Conservation (phyloP, 92 coral and sea anemone species). For the Metridium senile region DNA sequence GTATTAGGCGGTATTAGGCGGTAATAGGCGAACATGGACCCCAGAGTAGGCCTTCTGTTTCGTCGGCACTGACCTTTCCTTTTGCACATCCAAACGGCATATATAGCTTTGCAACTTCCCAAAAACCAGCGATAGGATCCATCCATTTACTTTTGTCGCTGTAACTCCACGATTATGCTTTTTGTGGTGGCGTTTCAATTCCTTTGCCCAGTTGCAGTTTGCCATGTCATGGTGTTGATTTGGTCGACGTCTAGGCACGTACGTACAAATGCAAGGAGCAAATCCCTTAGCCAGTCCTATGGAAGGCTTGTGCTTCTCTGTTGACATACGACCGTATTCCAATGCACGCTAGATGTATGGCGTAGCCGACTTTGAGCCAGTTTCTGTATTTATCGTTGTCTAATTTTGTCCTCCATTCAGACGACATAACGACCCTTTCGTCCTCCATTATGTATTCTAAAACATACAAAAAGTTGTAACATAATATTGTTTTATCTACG, state of each 20-base stretch:
- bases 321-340: constrained; percentile 66
- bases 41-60: too few species aligned
- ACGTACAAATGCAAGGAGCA: constrained; percentile 50
- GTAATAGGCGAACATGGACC: too few species aligned
- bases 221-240: constrained; percentile 54
- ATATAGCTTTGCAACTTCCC: constrained; percentile 86
- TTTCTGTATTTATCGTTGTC: constrained; percentile 65
- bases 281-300: constrained; percentile 22
- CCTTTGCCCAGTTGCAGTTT: constrained; percentile 73
- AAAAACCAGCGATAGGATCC: constrained; percentile 67
- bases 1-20: too few species aligned
- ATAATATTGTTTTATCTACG: background rate
- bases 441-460: constrained; percentile 8
- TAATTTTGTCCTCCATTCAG: constrained; percentile 28
- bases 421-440: background rate
- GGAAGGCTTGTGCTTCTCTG: constrained; percentile 41
- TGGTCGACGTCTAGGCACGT: constrained; percentile 36
- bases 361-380: constrained; percentile 85
- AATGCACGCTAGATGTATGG: constrained; percentile 47
- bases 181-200: constrained; percentile 43
- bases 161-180: constrained; percentile 58
- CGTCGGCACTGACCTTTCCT: constrained; percentile 35
- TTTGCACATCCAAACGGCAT: constrained; percentile 69
- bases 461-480: background rate
- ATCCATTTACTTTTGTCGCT: constrained; percentile 74